Base-by-base conservation (phyloP, 2,797 vertebrate species). In the Cirrhinus molitorella region DNA sequence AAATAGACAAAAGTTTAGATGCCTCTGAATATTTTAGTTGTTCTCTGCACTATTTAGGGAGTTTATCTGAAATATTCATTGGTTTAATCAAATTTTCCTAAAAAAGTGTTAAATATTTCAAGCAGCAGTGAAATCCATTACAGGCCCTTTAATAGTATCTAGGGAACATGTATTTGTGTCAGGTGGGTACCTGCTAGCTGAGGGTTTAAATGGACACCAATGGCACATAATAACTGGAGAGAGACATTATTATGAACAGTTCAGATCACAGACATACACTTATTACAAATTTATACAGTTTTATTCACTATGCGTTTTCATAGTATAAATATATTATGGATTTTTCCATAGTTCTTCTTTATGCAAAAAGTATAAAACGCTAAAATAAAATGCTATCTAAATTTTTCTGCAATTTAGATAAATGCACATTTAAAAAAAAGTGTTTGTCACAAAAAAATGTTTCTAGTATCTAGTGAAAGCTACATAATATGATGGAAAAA, bases 31-130 rank as follows among this genome's bases (percentile, higher is more conserved):
- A 87, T 90, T 89, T 91, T 55, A 91, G 81, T 89, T 86, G 80
- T 85, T 90, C 80, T 85, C 57, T 88, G 82, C 84, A 90, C 88
- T 90, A 89, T 91, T 90, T 88, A 85, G 89, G 88, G 83, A 78
- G 74, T 57, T 68, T 73, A 77, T 90, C 88, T 92, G 67, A 91
- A 93, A 92, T 86, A 91, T 90, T 91, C 83, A 93, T 87, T 53
- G n/a, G 81, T 86, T 89, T 90, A 89, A 92, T 92, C 88, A 92
- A 92, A 92, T 85, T 85, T 89, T 90, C 85, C 59, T 37, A 67
- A 89, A 80, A 91, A 88, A 85, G 83, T 70, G 43, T 1, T 91
- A 80, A 92, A 93, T 92, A 89, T 93, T 91, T 88, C 51, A 91
- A 89, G 28, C 34, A 76, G 79, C 84, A 53, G 82, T 73, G 34